phyloP scores from a whole-genome alignment of 2,797 vertebrate species.

The Smutsia temminckii region DNA sequence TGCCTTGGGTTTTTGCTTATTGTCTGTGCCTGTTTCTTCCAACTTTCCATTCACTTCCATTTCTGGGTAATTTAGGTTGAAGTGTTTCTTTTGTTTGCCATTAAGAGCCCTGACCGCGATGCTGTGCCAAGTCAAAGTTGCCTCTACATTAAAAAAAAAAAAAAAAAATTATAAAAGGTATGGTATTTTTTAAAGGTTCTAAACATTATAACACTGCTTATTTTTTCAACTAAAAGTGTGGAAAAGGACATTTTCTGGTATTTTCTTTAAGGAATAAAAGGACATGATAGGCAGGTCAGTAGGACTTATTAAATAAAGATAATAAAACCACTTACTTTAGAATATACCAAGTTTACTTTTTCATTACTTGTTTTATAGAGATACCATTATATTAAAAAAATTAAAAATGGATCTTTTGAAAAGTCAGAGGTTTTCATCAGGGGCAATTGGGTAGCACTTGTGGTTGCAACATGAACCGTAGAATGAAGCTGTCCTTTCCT shows the following conservation, averaged over 20 bases:
- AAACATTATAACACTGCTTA: neutral
- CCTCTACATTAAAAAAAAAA: neutral
- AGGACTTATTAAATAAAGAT: neutral
- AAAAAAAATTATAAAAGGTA: neutral
- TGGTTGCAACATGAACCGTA: neutral
- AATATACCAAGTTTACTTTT: neutral
- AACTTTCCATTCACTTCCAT: neutral
- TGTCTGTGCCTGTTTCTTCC: neutral
- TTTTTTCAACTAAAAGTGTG: neutral
- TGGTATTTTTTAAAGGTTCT: neutral
- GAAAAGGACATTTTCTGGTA: neutral
- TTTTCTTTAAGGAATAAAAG: neutral
- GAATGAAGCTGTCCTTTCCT: neutral
- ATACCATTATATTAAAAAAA: neutral
- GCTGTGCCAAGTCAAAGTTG: neutral
- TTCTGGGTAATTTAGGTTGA: neutral
- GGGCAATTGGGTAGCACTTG: neutral
- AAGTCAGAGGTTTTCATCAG: neutral
- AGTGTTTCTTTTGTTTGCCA: neutral
- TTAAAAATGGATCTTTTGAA: neutral
- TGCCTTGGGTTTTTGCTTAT: neutral
- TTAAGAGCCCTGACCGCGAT: neutral
- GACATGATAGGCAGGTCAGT: neutral
- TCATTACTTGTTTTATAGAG: neutral
- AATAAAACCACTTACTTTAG: neutral